A percentile compares a stretch with the other conserved stretches of the same genome.
Evolutionary conservation across 2,113 vertebrate genomes (phyloP).

Genomic region (Aleadryas rufinucha): DNA sequence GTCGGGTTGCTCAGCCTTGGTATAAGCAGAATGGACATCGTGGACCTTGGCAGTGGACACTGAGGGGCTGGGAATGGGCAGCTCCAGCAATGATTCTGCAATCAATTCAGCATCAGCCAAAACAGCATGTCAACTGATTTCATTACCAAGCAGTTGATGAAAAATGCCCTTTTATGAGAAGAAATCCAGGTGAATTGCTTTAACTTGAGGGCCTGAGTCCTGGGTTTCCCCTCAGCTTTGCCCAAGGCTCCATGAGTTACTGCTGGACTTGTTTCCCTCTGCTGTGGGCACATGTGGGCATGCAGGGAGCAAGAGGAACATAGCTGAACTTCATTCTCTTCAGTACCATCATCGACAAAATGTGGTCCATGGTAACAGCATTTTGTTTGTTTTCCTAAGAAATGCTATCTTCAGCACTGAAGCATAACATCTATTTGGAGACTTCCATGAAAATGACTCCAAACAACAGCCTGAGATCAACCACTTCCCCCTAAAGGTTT

Average conservation of each 20-base stretch:
- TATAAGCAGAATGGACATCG: background rate
- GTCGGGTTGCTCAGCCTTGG: rapidly evolving
- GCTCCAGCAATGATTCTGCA: background rate
- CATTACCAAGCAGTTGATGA: background rate
- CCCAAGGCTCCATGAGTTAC: rapidly evolving
- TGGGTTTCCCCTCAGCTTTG: background rate
- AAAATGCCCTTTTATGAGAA: background rate
- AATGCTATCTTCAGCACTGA: background rate
- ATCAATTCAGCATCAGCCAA: background rate
- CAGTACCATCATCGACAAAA: background rate
- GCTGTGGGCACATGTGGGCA: rapidly evolving
- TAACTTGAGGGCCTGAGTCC: background rate
- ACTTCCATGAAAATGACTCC: background rate
- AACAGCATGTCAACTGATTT: background rate
- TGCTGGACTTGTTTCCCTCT: background rate
- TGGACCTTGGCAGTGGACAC: background rate
- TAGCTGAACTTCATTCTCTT: background rate
- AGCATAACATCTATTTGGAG: background rate
- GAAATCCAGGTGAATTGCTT: background rate
- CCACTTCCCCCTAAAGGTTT: constrained; percentile 23
- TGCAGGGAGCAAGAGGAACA: background rate
- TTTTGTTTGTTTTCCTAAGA: background rate
- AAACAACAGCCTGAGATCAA: background rate
- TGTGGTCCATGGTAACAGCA: background rate
- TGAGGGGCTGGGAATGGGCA: background rate